Evolutionary conservation across 2,888 invertebrate genomes (phyloP).

Genomic region (Dynastes hyllus): DNA sequence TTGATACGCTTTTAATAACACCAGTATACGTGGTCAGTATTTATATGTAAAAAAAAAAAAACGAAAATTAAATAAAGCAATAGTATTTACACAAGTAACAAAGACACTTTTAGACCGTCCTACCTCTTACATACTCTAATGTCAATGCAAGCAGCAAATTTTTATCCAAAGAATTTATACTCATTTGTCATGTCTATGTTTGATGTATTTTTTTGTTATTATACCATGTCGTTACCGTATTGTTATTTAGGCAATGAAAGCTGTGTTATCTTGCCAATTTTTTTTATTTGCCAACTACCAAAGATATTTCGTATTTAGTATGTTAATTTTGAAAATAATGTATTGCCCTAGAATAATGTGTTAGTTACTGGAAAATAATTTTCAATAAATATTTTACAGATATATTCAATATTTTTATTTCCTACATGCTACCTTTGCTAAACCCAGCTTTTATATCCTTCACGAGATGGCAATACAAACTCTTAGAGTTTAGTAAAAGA

Average conservation of each 20-base stretch:
- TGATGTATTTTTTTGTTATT: constrained; percentile 17
- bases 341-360: constrained; percentile 26
- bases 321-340: constrained; percentile 19
- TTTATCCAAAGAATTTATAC: constrained; percentile 35
- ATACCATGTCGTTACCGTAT: constrained; percentile 4
- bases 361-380: constrained; percentile 7
- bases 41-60: constrained; percentile 12
- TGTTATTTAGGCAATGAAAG: constrained; percentile 2
- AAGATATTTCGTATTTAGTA: constrained; percentile 29
- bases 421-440: too few species aligned
- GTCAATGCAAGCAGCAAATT: constrained; percentile 27
- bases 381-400: constrained; percentile 38
- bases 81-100: constrained; percentile 19
- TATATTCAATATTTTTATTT: not conserved
- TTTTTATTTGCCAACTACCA: constrained; percentile 37
- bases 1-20: too few species aligned
- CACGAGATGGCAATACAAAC: too few species aligned
- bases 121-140: constrained; percentile 34
- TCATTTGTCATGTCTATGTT: constrained; percentile 30
- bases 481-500: too few species aligned
- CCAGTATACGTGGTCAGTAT: not conserved
- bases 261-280: constrained; percentile 20
- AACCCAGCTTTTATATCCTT: too few species aligned
- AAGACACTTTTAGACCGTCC: constrained; percentile 41
- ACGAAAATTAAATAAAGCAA: constrained; percentile 9